phyloP scores from a whole-genome alignment of 30 jellyfish, hydroid and myxozoan species.

The Aurelia coerulea region DNA sequence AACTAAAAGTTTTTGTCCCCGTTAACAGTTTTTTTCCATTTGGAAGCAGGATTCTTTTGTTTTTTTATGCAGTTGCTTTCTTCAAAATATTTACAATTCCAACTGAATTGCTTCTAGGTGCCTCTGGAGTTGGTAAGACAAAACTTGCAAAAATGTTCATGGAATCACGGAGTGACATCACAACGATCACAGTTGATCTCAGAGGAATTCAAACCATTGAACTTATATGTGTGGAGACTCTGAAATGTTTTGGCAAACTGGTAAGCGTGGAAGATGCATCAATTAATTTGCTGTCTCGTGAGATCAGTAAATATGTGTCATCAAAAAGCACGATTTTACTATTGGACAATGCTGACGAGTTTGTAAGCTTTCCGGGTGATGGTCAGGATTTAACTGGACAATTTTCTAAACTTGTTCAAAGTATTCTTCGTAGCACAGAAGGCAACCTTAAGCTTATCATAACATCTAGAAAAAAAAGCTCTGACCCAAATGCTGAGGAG shows the following conservation, averaged over 20 bases:
- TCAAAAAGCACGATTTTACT: neutral
- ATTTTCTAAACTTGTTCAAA: slow-evolving; percentile 30
- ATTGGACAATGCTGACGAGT: slow-evolving; percentile 67
- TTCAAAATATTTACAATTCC: neutral
- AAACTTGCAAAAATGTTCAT: slow-evolving; percentile 21
- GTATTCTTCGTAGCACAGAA: neutral
- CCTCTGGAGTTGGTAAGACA: slow-evolving; percentile 67
- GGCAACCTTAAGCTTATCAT: slow-evolving; percentile 23
- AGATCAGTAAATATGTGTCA: neutral
- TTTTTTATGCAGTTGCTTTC: too few species aligned
- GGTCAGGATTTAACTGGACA: slow-evolving; percentile 31
- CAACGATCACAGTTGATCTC: slow-evolving; percentile 17
- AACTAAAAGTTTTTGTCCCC: too few species aligned
- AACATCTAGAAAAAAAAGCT: slow-evolving; percentile 42
- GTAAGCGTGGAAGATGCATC: slow-evolving; percentile 63
- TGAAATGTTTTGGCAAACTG: slow-evolving; percentile 8
- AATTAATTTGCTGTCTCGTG: neutral
- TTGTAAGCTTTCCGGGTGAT: slow-evolving; percentile 28
- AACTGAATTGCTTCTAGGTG: neutral
- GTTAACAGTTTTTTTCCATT: too few species aligned
- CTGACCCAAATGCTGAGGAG: slow-evolving; percentile 1
- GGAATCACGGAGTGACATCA: slow-evolving; percentile 11
- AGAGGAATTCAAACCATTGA: slow-evolving; percentile 29
- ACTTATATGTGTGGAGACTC: slow-evolving; percentile 35
- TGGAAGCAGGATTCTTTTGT: too few species aligned